Conservation (phyloP, 2,888 invertebrate genomes). For the Lapara coniferarum region DNA sequence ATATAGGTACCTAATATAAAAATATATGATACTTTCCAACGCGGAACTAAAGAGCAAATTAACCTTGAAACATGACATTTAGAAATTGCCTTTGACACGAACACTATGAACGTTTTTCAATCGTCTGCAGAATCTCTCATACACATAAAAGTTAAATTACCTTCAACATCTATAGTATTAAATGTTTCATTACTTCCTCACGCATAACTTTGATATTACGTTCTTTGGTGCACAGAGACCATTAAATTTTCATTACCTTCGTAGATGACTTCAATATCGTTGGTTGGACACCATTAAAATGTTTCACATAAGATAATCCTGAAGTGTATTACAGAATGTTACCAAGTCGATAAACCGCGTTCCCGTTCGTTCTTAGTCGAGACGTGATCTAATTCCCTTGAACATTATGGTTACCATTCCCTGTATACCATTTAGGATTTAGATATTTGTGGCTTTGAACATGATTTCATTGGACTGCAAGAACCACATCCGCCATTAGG, state of each 20-base stretch:
- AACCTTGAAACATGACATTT: background rate
- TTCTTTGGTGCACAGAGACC: background rate
- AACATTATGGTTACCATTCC: conserved; percentile 3
- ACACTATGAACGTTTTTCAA: background rate
- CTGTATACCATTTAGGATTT: background rate
- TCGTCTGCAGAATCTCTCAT: background rate
- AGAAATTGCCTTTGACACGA: background rate
- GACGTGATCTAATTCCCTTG: conserved; percentile 14
- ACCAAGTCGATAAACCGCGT: conserved; percentile 3
- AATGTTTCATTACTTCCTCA: background rate
- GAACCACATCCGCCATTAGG: conserved; percentile 1
- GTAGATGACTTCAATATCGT: background rate
- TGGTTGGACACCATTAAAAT: background rate
- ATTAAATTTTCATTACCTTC: background rate
- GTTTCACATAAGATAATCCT: background rate
- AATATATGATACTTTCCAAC: background rate
- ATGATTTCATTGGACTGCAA: background rate
- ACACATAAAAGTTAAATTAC: no score
- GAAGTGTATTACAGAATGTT: background rate
- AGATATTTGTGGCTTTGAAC: background rate
- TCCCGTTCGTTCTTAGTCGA: background rate
- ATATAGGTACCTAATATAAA: no score
- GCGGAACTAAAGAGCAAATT: background rate
- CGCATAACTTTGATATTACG: background rate
- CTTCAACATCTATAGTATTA: background rate